Evolutionary conservation across 2,888 invertebrate genomes (phyloP).

Genomic region (Papilio gigon): DNA sequence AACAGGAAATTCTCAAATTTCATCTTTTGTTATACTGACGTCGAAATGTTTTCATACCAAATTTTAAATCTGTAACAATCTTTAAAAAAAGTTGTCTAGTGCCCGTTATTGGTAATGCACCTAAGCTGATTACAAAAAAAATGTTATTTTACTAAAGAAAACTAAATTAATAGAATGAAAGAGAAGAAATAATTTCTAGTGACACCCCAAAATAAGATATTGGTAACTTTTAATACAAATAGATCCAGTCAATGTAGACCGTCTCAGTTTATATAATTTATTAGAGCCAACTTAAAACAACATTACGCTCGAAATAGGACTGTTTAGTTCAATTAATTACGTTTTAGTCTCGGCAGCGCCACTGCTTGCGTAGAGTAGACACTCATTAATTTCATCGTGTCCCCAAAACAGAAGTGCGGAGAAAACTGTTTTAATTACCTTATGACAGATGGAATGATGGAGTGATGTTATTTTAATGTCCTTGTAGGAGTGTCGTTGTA

Average conservation of each 20-base stretch:
- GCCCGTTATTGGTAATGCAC: neutral
- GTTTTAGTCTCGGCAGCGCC: conserved; percentile 51
- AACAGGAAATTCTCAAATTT: neutral
- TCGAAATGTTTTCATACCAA: neutral
- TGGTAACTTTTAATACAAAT: neutral
- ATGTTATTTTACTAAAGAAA: neutral
- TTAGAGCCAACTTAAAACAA: conserved; percentile 59
- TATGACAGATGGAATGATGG: conserved; percentile 5
- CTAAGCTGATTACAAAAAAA: neutral
- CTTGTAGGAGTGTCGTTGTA: neutral
- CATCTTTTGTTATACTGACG: neutral
- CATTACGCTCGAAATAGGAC: conserved; percentile 64
- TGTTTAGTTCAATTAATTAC: conserved; percentile 70
- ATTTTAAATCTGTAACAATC: neutral
- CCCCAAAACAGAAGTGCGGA: conserved; percentile 44
- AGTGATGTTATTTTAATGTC: neutral
- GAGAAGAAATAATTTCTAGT: conserved; percentile 18
- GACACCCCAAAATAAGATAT: neutral
- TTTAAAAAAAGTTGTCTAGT: neutral
- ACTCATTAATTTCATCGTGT: conserved; percentile 62
- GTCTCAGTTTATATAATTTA: conserved; percentile 59
- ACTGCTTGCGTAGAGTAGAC: conserved; percentile 57
- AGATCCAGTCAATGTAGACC: neutral
- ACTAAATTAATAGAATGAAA: neutral
- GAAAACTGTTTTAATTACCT: conserved; percentile 34